phyloP scores from a whole-genome alignment of 2,113 vertebrate genomes.

The Nyctereutes procyonoides region DNA sequence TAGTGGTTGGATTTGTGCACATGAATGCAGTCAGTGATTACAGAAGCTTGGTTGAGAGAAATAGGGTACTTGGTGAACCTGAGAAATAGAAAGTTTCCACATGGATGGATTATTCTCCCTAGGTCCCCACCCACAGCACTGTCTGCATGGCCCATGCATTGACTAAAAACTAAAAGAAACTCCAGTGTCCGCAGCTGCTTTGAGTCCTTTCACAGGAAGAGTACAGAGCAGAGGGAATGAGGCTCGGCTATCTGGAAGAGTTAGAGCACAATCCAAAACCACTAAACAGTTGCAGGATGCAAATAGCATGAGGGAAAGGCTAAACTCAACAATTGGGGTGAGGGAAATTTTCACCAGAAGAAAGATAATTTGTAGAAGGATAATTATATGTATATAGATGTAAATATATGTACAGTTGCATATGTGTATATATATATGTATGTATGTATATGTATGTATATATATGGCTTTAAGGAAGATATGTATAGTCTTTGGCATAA shows the following conservation, averaged over 20 bases:
- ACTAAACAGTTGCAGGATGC: not conserved
- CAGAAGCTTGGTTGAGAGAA: not conserved
- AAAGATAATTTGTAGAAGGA: not conserved
- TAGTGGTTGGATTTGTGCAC: not conserved
- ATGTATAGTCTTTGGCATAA: not conserved
- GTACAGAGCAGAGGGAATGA: no score
- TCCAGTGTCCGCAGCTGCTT: not conserved
- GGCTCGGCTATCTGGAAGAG: not conserved
- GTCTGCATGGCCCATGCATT: accelerated
- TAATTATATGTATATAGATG: not conserved
- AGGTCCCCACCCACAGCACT: not conserved
- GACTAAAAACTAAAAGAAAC: not conserved
- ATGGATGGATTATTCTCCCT: not conserved
- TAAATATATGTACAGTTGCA: not conserved
- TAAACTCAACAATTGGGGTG: not conserved
- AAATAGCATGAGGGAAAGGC: no score
- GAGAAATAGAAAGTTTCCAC: not conserved
- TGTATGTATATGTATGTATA: not conserved
- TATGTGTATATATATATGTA: not conserved
- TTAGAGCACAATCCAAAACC: not conserved
- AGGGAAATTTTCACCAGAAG: not conserved
- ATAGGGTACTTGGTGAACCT: not conserved
- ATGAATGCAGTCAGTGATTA: not conserved
- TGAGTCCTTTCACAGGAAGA: not conserved
- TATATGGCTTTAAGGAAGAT: no score